Conservation (phyloP, 2,888 invertebrate species). For the Amphipyra tragopoginis region DNA sequence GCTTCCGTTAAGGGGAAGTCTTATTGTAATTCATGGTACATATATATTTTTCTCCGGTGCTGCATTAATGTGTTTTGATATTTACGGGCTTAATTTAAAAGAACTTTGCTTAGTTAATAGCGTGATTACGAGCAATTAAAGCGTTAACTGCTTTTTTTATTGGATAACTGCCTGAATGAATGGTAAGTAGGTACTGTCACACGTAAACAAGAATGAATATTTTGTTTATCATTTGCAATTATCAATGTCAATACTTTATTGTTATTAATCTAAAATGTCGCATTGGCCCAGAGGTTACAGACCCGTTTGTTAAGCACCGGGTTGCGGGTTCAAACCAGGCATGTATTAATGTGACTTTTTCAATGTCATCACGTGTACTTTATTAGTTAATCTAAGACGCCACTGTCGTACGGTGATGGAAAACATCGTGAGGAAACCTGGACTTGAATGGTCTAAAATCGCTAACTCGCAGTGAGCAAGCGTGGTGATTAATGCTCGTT, state of each 20-base stretch:
- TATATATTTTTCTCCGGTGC: slow-evolving; percentile 53
- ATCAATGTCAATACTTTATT: slow-evolving; percentile 4
- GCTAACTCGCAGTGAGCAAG: too few relatives aligned
- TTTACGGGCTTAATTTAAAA: slow-evolving; percentile 63
- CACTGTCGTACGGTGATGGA: too few relatives aligned
- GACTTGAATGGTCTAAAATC: too few relatives aligned
- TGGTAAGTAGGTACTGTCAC: slow-evolving; percentile 21
- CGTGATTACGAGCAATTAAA: slow-evolving; percentile 68
- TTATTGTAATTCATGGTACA: slow-evolving; percentile 73
- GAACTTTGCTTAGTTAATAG: slow-evolving; percentile 66
- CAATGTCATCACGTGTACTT: too few relatives aligned
- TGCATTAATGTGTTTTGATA: slow-evolving; percentile 61
- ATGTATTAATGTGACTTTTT: too few relatives aligned
- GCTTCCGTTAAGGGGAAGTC: slow-evolving; percentile 72
- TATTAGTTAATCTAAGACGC: too few relatives aligned
- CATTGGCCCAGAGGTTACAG: too few relatives aligned
- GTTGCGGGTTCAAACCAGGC: too few relatives aligned
- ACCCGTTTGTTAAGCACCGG: too few relatives aligned
- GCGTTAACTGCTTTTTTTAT: slow-evolving; percentile 59
- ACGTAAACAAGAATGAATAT: slow-evolving; percentile 8
- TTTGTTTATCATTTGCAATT: slow-evolving; percentile 5
- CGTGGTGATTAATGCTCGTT: too few relatives aligned
- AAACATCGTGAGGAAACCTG: too few relatives aligned
- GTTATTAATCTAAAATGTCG: too few relatives aligned
- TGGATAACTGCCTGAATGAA: slow-evolving; percentile 33